Evolutionary conservation across 2,113 vertebrate species (phyloP).

Genomic region (Sphyrna mokarran): DNA sequence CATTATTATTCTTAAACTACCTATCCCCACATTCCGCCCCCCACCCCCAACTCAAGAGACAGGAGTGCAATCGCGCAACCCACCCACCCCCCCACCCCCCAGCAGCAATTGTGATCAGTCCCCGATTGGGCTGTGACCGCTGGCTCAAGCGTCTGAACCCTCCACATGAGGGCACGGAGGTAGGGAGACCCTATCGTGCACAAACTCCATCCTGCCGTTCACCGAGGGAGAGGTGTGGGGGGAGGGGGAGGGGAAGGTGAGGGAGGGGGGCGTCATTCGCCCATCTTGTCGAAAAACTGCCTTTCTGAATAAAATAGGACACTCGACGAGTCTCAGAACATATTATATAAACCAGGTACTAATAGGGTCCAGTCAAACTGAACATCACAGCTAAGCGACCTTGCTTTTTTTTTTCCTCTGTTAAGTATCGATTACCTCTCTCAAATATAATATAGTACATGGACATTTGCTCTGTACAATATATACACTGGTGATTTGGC

Average conservation of each 20-base stretch:
- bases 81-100: background rate
- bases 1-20: too few relatives aligned
- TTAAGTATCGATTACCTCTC: slow-evolving; percentile 26
- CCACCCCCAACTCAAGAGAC: too few relatives aligned
- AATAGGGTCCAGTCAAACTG: slow-evolving; percentile 29
- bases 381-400: slow-evolving; percentile 32
- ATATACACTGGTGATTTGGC: slow-evolving; percentile 23
- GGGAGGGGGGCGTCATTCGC: background rate
- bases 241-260: background rate
- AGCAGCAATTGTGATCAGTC: background rate
- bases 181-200: background rate
- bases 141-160: background rate
- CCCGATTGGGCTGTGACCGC: background rate
- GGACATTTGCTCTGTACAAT: slow-evolving; percentile 34
- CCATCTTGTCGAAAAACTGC: background rate
- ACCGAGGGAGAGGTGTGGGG: background rate
- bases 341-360: slow-evolving; percentile 36
- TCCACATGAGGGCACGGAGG: background rate
- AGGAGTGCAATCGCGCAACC: background rate
- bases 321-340: slow-evolving; percentile 29
- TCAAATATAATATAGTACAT: slow-evolving; percentile 36
- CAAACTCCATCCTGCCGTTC: background rate
- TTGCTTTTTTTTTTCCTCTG: slow-evolving; percentile 24
- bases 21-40: background rate
- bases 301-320: slow-evolving; percentile 31